phyloP scores from a whole-genome alignment of 2,113 vertebrate genomes.

The zebrafish (Danio rerio) region GRCz12tu NC_133178.1:32177001-32177500 shows the following conservation, averaged over 20 bases:
- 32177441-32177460: not conserved
- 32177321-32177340: not conserved
- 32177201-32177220: slow-evolving; percentile 49
- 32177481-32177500: not conserved
- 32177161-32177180: slow-evolving; percentile 93
- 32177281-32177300: not conserved
- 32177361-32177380: slow-evolving; percentile 22
- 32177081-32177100: slow-evolving; percentile 87
- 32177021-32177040: slow-evolving; percentile 94
- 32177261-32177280: not conserved
- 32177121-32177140: slow-evolving; percentile 88
- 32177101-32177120: slow-evolving; percentile 88
- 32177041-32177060: slow-evolving; percentile 93
- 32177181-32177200: slow-evolving; percentile 83
- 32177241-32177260: not conserved
- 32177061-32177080: slow-evolving; percentile 94
- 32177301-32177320: not conserved
- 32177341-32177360: slow-evolving; percentile 8
- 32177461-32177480: not conserved
- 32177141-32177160: slow-evolving; percentile 90
- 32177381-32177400: slow-evolving; percentile 24
- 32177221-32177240: not conserved
- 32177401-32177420: not conserved
- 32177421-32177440: slow-evolving; percentile 23
- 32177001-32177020: slow-evolving; percentile 92